These are phyloP conservation scores for Henricia sp. DNA, from an alignment of 53 echinoderm and acorn worm genomes.

Conservation along the genomic window DNA sequence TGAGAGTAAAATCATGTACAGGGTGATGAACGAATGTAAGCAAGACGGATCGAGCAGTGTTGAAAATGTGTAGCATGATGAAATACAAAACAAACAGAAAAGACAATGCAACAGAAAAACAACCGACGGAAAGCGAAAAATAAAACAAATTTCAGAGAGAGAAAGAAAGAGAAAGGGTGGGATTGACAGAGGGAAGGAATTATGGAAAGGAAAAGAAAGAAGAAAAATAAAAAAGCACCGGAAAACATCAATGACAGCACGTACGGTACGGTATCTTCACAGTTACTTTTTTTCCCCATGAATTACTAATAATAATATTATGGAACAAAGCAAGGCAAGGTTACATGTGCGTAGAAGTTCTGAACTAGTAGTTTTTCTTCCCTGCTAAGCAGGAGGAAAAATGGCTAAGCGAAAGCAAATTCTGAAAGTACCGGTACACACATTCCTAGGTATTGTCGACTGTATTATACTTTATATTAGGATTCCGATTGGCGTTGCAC, in stretches of 20 bases:
- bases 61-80: slow-evolving; percentile 11
- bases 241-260: slow-evolving; percentile 51
- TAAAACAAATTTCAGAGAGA: not conserved
- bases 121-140: not conserved
- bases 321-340: not conserved
- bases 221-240: slow-evolving; percentile 17
- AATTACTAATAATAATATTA: not conserved
- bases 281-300: not conserved
- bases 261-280: slow-evolving; percentile 4
- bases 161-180: not conserved
- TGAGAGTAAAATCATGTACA: not conserved
- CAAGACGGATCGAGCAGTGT: slow-evolving; percentile 6
- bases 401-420: no score
- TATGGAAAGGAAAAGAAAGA: not conserved
- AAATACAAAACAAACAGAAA: slow-evolving; percentile 29
- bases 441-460: no score
- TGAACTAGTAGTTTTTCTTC: no score
- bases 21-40: not conserved
- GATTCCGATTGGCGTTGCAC: no score
- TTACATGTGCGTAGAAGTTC: no score
- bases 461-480: no score
- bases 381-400: no score
- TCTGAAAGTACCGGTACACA: no score
- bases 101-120: slow-evolving; percentile 34
- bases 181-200: not conserved